phyloP scores from a whole-genome alignment of 2,113 vertebrate genomes.

The Stigmatopora argus region DNA sequence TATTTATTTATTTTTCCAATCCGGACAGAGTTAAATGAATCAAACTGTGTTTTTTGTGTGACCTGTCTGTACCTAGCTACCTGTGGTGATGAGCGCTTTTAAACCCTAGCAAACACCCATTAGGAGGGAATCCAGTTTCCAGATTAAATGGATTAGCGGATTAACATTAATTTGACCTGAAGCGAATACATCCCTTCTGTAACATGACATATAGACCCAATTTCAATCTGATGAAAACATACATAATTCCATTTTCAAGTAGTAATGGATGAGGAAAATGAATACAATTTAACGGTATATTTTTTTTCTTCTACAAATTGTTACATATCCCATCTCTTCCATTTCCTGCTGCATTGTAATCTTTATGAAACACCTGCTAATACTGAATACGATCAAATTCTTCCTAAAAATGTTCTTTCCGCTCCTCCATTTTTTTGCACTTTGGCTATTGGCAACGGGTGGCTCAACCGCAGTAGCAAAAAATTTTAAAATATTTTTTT shows the following conservation, averaged over 20 bases:
- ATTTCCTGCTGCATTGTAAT: not conserved
- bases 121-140: slow-evolving; percentile 47
- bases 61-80: not conserved
- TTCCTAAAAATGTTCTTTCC: not conserved
- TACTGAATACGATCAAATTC: not conserved
- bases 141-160: slow-evolving; percentile 46
- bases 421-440: not conserved
- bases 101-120: slow-evolving; percentile 39
- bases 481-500: slow-evolving; percentile 7
- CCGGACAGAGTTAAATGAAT: too few species aligned
- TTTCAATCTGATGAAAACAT: not conserved
- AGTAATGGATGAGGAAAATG: too few species aligned
- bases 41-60: not conserved
- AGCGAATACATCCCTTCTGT: slow-evolving; percentile 2
- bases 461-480: slow-evolving; percentile 3
- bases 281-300: too few species aligned
- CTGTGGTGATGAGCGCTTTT: slow-evolving; percentile 4
- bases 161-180: slow-evolving; percentile 40
- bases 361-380: not conserved
- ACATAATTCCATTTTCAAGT: not conserved
- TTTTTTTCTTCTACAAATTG: too few species aligned
- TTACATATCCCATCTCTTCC: too few species aligned
- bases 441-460: slow-evolving; percentile 3
- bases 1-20: not conserved
- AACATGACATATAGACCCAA: slow-evolving; percentile 26